These are phyloP conservation scores for Colaptes auratus DNA, from an alignment of 2,113 vertebrate species.

Conservation along the genomic window DNA sequence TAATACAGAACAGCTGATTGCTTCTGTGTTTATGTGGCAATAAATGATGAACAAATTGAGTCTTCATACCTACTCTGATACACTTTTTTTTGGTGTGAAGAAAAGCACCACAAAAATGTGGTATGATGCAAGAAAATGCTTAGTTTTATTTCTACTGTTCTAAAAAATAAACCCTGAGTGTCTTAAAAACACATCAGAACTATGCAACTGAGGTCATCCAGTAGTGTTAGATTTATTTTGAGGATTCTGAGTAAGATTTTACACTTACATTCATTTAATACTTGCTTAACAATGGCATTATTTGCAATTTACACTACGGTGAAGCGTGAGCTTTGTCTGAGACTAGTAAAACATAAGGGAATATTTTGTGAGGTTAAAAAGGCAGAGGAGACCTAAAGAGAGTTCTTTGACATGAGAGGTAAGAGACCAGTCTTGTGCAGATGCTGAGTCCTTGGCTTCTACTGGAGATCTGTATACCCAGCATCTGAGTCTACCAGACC, in stretches of 20 bases:
- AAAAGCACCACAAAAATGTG: neutral
- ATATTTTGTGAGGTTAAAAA: slow-evolving; percentile 37
- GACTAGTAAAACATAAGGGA: neutral
- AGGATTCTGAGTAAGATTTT: neutral
- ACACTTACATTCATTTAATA: neutral
- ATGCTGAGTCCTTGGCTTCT: slow-evolving; percentile 2
- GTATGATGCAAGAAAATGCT: neutral
- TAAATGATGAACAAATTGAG: neutral
- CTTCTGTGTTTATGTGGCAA: neutral
- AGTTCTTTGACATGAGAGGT: slow-evolving; percentile 35
- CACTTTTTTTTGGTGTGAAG: neutral
- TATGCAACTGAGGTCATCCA: neutral
- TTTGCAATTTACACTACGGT: neutral
- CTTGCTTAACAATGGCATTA: neutral
- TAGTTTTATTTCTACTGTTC: neutral
- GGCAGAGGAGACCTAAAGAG: slow-evolving; percentile 30
- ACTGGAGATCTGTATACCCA: slow-evolving; percentile 9
- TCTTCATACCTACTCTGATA: neutral
- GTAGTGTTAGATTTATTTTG: neutral
- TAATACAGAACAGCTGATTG: neutral
- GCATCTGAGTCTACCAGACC: slow-evolving; percentile 22
- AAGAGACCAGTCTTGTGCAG: neutral
- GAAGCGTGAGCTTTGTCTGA: neutral
- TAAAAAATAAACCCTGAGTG: neutral
- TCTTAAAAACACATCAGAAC: neutral